Percentiles rank a stretch among this genome's conserved stretches.
phyloP scores from a whole-genome alignment of 2,113 vertebrate species.

The Barbus barbus region DNA sequence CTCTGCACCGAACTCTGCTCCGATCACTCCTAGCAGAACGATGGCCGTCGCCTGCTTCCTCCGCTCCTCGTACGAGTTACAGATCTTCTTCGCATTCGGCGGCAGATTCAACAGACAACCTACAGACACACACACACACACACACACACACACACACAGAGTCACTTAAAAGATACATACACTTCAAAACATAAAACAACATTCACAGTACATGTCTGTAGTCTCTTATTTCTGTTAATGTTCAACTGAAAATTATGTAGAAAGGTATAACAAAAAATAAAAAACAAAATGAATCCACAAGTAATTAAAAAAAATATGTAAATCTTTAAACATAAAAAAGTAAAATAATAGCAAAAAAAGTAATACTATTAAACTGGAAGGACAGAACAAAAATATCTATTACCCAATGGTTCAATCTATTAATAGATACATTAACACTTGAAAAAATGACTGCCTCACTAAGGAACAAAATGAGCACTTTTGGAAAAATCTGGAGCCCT shows the following conservation, averaged over 20 bases:
- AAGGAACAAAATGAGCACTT: too few species aligned
- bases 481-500: too few species aligned
- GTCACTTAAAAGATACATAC: neutral
- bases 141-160: too few species aligned
- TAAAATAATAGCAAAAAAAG: too few species aligned
- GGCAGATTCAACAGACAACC: slow-evolving; percentile 80
- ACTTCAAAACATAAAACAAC: neutral
- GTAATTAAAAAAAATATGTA: too few species aligned
- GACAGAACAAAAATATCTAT: too few species aligned
- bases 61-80: slow-evolving; percentile 89
- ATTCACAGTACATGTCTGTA: neutral
- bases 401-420: too few species aligned
- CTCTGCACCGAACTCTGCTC: slow-evolving; percentile 94
- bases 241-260: neutral
- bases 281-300: too few species aligned
- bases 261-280: neutral
- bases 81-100: slow-evolving; percentile 83
- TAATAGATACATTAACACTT: too few species aligned
- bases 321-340: neutral
- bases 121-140: too few species aligned
- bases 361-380: too few species aligned
- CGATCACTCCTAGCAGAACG: slow-evolving; percentile 93
- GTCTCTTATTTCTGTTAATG: neutral
- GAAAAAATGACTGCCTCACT: too few species aligned
- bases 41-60: slow-evolving; percentile 96